Conservation (phyloP, 2,888 invertebrate genomes). For the Gibbula magus region DNA sequence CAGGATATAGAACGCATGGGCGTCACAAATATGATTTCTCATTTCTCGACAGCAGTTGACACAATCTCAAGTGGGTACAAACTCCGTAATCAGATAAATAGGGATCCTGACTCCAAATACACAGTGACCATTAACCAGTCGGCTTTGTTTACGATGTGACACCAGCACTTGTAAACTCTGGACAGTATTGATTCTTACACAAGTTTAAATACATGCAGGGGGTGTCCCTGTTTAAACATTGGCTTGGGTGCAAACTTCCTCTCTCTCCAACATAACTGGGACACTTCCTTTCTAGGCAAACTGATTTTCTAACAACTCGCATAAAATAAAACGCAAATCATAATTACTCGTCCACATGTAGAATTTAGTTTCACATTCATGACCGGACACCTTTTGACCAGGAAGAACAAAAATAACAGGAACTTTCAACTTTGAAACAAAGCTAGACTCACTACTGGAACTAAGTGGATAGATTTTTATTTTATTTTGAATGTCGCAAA, state of each 20-base stretch:
- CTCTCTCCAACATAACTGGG: not conserved
- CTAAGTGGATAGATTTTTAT: no score
- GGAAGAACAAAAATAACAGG: no score
- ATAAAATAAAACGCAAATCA: no score
- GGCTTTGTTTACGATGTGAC: conserved; percentile 14
- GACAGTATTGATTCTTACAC: not conserved
- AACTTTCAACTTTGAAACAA: no score
- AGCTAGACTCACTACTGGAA: no score
- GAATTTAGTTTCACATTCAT: no score
- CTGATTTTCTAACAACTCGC: not conserved
- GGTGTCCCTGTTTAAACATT: not conserved
- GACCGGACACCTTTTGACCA: no score
- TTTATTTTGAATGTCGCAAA: no score
- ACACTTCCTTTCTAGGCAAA: conserved; percentile 14
- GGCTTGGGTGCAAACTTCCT: conserved; percentile 9
- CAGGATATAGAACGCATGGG: not conserved
- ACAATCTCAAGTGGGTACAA: conserved; percentile 19
- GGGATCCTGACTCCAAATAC: not conserved
- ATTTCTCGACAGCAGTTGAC: not conserved
- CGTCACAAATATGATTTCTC: not conserved
- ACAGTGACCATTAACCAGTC: not conserved
- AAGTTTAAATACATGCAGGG: conserved; percentile 13
- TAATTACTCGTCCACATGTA: no score
- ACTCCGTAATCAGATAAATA: conserved; percentile 13
- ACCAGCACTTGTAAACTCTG: conserved; percentile 1